These are phyloP conservation scores for Amphiura filiformis DNA, from an alignment of 35 echinoderm and acorn worm species.

Conservation along the genomic window DNA sequence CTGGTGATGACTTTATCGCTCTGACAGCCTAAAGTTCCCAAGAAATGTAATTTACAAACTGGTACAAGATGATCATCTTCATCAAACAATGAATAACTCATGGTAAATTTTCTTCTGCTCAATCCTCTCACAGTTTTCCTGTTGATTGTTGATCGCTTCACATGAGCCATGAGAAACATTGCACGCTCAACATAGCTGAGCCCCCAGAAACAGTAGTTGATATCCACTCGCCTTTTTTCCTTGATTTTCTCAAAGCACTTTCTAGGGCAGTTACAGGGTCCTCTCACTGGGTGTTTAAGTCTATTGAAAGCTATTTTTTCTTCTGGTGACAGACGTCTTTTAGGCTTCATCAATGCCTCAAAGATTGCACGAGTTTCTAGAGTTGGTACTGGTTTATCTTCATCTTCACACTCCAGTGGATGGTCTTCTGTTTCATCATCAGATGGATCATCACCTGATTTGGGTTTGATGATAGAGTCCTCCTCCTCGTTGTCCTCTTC, in stretches of 20 bases:
- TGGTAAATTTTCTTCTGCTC: background rate
- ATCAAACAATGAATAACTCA: background rate
- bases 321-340: background rate
- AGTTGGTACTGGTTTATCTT: too few species aligned
- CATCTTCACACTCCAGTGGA: too few species aligned
- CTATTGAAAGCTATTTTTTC: background rate
- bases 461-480: too few species aligned
- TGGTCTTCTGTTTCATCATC: too few species aligned
- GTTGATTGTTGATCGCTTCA: background rate
- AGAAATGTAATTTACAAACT: background rate
- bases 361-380: too few species aligned
- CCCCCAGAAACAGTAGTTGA: background rate
- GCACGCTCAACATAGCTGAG: background rate
- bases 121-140: background rate
- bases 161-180: background rate
- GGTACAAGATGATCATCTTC: background rate
- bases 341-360: background rate
- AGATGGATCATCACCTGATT: too few species aligned
- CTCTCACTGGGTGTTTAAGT: background rate
- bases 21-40: background rate
- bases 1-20: background rate
- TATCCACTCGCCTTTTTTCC: background rate
- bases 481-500: too few species aligned
- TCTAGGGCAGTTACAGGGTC: background rate
- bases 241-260: background rate